A percentile compares a stretch with the other conserved stretches of the same genome.
phyloP scores from a whole-genome alignment of 2,888 invertebrate genomes.

The Drosophila neotestacea region DNA sequence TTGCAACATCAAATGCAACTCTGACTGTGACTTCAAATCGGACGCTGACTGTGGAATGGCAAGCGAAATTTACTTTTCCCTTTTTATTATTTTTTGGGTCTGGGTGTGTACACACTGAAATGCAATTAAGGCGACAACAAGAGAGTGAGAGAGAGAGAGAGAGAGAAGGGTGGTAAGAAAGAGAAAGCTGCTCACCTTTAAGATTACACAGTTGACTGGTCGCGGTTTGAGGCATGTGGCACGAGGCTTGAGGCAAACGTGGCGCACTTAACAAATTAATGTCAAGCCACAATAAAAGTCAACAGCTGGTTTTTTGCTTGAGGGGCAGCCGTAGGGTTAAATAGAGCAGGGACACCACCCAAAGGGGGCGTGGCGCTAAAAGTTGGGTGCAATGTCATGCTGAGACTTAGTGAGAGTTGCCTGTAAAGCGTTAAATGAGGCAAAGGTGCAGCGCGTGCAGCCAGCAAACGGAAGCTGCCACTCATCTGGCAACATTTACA shows the following conservation, averaged over 20 bases:
- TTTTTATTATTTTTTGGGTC: conserved; percentile 5
- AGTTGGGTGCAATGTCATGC: conserved; percentile 76
- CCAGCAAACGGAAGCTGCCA: conserved; percentile 53
- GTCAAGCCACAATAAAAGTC: conserved; percentile 81
- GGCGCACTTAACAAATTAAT: conserved; percentile 79
- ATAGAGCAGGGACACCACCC: conserved; percentile 6
- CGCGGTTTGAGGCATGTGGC: conserved; percentile 8
- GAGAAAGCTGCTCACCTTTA: conserved; percentile 50
- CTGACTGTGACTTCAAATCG: conserved; percentile 12
- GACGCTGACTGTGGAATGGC: conserved; percentile 24
- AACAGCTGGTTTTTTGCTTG: conserved; percentile 70
- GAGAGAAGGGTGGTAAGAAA: background rate
- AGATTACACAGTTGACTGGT: conserved; percentile 55
- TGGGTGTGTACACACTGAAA: conserved; percentile 53
- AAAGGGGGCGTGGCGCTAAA: conserved; percentile 12
- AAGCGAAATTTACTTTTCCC: conserved; percentile 13
- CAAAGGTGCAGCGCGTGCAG: conserved; percentile 1
- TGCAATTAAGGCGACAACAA: conserved; percentile 57
- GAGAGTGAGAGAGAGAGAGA: background rate
- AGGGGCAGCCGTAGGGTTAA: conserved; percentile 25
- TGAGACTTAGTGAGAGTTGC: conserved; percentile 44
- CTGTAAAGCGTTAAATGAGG: conserved; percentile 14
- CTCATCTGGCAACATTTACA: conserved; percentile 50
- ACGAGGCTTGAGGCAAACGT: conserved; percentile 9
- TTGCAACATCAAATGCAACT: conserved; percentile 7